Percentiles rank a stretch among this genome's conserved stretches.
phyloP scores from a whole-genome alignment of 2,888 invertebrate genomes.

The Thecocarcelia acutangulata region DNA sequence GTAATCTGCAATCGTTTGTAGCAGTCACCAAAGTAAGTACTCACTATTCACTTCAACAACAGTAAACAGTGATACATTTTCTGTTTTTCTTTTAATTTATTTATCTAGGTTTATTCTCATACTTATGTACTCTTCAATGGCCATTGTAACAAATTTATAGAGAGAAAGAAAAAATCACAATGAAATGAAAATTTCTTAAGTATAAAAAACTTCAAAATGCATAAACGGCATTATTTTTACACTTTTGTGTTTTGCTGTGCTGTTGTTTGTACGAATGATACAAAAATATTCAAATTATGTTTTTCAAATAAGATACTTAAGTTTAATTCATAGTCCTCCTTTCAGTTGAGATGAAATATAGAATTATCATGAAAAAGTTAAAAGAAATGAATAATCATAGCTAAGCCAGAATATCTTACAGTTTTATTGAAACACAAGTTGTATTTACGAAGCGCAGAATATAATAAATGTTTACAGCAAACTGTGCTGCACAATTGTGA shows the following conservation, averaged over 20 bases:
- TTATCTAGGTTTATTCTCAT: background rate
- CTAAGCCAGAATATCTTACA: background rate
- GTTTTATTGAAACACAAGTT: background rate
- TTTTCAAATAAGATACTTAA: slow-evolving; percentile 12
- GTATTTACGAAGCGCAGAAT: background rate
- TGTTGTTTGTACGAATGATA: slow-evolving; percentile 23
- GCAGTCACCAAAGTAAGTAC: background rate
- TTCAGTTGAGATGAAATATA: slow-evolving; percentile 5
- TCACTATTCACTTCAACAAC: slow-evolving; percentile 2
- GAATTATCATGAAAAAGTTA: slow-evolving; percentile 18
- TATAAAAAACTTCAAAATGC: slow-evolving; percentile 35
- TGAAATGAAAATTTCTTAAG: slow-evolving; percentile 20
- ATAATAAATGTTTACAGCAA: no score
- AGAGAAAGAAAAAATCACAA: slow-evolving; percentile 2
- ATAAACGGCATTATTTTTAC: slow-evolving; percentile 39
- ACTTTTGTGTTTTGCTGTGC: background rate
- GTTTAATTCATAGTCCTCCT: slow-evolving; percentile 1
- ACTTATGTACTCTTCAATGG: slow-evolving; percentile 8
- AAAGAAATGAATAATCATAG: slow-evolving; percentile 4
- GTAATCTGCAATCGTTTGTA: no score
- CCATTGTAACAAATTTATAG: slow-evolving; percentile 33
- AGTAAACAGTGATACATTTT: background rate
- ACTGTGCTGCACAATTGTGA: no score
- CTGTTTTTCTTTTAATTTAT: slow-evolving; percentile 1
- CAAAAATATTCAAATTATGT: slow-evolving; percentile 49